Evolutionary conservation across 1,140 invertebrate species (phyloP), one percentile per base, ranked within the genome.

Genomic region (Nymphalis io): DNA sequence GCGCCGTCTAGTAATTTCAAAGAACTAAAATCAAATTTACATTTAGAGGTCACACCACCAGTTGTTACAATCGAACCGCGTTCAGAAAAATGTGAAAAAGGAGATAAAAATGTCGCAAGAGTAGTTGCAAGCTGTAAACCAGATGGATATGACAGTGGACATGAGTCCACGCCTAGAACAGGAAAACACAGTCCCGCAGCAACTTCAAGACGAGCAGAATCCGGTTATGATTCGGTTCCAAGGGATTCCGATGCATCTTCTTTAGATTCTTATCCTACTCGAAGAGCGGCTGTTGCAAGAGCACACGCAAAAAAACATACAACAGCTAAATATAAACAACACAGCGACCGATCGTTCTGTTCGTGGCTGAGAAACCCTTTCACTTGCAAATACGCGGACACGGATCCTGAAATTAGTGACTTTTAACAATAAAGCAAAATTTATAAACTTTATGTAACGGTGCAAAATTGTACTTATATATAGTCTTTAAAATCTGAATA

Each of bases 151-250:
- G 96, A 97, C 83, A 96, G 95, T 75, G 96, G 95, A 0, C 95
- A 96, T 71, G 96, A 96, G 74, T 95, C 95, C 2, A 95, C 95
- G 53, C 96, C 94, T 55, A 93, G 96, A 6, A 96, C 95, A 18
- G 95, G 95, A 1, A 96, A 96, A 84, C 94, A 96, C 71, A 96
- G 95, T 66, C 94, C 94, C 0, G 94, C 94, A 0, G 95, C 94
- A 0, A 93, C 96, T 12, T 95, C 95, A 0, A 92, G 95, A 75
- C 93, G 95, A 18, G 95, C 95, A 1, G 96, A 96, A 84, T 97
- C 96, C 81, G 97, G 97, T 2, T 98, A 98, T 82, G 97, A 98
- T 79, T 97, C 96, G 79, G 95, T 98, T 65, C 95, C 97, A 1
- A 90, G 97, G 72, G 97, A 98, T 78, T 96, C 96, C 62, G 95